Base-by-base conservation (phyloP, 2,797 vertebrate species). In the Vultur gryphus region DNA sequence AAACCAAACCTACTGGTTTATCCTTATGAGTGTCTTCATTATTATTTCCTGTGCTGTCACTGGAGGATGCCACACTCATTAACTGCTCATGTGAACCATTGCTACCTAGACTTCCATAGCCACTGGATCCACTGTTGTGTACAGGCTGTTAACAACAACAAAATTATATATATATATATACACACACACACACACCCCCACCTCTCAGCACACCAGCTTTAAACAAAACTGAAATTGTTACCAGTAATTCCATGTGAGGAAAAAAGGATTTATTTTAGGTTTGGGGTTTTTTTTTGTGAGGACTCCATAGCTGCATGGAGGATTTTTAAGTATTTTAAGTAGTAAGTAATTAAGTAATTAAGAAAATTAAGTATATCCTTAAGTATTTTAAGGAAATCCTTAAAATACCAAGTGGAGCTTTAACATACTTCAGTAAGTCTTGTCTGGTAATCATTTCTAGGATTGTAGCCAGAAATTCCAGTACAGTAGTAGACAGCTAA, bases 61-160 rank as follows among this genome's bases (percentile, higher is more conserved):
- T 99, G 62, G 99, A 99, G 16, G 99, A 99, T 20, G 99, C 98
- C 94, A 99, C 97, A 41, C 99, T 98, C 98, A 99, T 97, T 59
- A 98, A 97, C 54, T 99, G 99, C 84, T 99, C 99, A 1, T 98
- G 98, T 18, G 98, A 99, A 33, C 98, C 98, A 7, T 98, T 99
- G 98, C 99, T 99, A 90, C 98, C 98, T 66, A 99, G 95, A 96
- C 99, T 99, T 26, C 98, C 98, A 25, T 99, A 99, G 92, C 99
- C 99, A 21, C 99, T 99, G 81, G 99, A 99, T 67, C 99, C 98
- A 18, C 98, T 99, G 97, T 98, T 99, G 95, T 99, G 99, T 51
- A 99, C 98, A 6, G 99, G 99, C 99, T 99, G 97, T 55, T 86
- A 31, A 89, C 61, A 89, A 94, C 11, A 91, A 79, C 5, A 67